Evolutionary conservation across 2,888 invertebrate genomes (phyloP).

Genomic region (Perizoma flavofasciatum): DNA sequence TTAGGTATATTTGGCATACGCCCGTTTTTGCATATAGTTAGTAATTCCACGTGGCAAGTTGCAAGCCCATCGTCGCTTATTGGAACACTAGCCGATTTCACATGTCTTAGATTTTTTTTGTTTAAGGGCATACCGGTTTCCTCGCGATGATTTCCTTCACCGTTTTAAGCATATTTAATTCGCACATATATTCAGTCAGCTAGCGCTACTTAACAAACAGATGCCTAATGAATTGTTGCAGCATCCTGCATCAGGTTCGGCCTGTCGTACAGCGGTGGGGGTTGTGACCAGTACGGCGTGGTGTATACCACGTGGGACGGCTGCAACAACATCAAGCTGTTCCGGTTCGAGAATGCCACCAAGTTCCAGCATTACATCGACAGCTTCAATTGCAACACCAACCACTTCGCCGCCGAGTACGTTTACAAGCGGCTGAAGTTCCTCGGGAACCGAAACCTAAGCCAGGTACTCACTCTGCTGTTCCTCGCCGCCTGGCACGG

Average conservation of each 20-base stretch:
- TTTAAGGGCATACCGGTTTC: too few relatives aligned
- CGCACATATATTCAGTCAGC: too few relatives aligned
- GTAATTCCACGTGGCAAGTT: too few relatives aligned
- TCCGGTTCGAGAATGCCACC: conserved; percentile 91
- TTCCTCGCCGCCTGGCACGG: conserved; percentile 99
- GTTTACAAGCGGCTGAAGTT: conserved; percentile 97
- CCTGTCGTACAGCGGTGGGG: conserved; percentile 92
- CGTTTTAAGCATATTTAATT: too few relatives aligned
- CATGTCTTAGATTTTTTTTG: too few relatives aligned
- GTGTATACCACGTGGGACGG: conserved; percentile 89
- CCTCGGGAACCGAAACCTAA: conserved; percentile 91
- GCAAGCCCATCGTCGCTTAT: too few relatives aligned
- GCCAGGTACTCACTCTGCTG: conserved; percentile 91
- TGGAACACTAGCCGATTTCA: too few relatives aligned
- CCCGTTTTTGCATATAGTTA: too few relatives aligned
- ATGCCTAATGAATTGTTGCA: conserved; percentile 39
- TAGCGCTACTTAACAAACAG: too few relatives aligned
- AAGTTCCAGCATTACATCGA: conserved; percentile 94
- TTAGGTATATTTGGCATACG: too few relatives aligned
- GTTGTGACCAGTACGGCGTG: conserved; percentile 70
- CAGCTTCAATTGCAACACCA: conserved; percentile 98
- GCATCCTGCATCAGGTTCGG: conserved; percentile 86
- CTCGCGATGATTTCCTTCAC: too few relatives aligned
- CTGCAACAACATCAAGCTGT: conserved; percentile 94
- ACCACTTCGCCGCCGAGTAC: conserved; percentile 96